Evolutionary conservation across 2,113 vertebrate species (phyloP).

Genomic region (Esox niger): DNA sequence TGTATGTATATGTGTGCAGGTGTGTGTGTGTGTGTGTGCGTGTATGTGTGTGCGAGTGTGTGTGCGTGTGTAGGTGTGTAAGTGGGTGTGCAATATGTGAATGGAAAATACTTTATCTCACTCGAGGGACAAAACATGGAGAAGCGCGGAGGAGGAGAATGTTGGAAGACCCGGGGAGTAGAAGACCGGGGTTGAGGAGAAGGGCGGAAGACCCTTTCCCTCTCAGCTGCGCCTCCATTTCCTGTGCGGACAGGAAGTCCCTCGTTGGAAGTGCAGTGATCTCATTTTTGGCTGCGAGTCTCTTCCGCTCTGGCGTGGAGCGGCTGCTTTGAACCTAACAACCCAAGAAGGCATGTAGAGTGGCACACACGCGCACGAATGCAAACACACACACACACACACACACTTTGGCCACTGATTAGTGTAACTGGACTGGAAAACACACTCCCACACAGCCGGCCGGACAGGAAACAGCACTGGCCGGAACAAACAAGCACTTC

Average conservation of each 20-base stretch:
- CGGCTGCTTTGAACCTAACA: slow-evolving; percentile 53
- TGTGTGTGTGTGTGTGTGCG: no score
- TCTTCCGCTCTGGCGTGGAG: slow-evolving; percentile 48
- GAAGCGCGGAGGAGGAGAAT: slow-evolving; percentile 51
- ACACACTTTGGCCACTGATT: slow-evolving; percentile 53
- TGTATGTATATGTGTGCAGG: no score
- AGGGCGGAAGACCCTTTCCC: slow-evolving; percentile 67
- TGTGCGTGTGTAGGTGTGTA: no score
- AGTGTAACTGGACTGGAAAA: slow-evolving; percentile 59
- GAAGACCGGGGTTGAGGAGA: neutral
- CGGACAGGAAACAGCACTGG: slow-evolving; percentile 65
- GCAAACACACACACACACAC: slow-evolving; percentile 14
- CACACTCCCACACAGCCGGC: slow-evolving; percentile 56
- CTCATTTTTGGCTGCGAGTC: slow-evolving; percentile 53
- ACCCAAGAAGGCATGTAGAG: slow-evolving; percentile 31
- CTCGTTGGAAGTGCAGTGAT: slow-evolving; percentile 56
- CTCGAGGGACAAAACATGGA: slow-evolving; percentile 65
- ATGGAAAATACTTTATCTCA: slow-evolving; percentile 39
- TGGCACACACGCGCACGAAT: slow-evolving; percentile 16
- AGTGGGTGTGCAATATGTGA: neutral
- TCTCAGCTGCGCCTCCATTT: slow-evolving; percentile 66
- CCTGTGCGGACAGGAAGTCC: slow-evolving; percentile 68
- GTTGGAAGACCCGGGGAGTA: slow-evolving; percentile 25
- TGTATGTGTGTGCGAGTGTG: no score
- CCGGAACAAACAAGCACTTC: slow-evolving; percentile 83